These are phyloP conservation scores for Amiota mariae DNA, from an alignment of 2,888 invertebrate genomes.

Conservation along the genomic window DNA sequence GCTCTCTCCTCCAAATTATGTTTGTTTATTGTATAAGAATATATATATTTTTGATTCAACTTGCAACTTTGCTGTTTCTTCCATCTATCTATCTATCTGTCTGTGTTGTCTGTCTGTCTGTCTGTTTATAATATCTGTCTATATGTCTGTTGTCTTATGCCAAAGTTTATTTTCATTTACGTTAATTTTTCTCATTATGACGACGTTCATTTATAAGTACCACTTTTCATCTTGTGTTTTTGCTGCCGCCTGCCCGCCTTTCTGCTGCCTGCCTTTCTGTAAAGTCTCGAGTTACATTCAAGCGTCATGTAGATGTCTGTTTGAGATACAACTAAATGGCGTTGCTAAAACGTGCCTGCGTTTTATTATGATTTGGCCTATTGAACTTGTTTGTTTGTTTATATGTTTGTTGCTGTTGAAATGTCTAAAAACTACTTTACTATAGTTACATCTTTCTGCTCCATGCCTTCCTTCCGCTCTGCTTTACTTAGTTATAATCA, in stretches of 20 bases:
- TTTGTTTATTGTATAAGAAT: constrained; percentile 5
- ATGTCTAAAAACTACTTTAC: too few relatives aligned
- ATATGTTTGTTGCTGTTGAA: too few relatives aligned
- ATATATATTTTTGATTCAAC: neutral
- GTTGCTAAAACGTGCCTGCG: neutral
- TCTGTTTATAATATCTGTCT: too few relatives aligned
- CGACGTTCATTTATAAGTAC: too few relatives aligned
- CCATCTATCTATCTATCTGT: neutral
- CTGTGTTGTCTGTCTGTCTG: too few relatives aligned
- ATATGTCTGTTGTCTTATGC: constrained; percentile 6
- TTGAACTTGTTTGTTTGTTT: too few relatives aligned
- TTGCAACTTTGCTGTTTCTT: neutral
- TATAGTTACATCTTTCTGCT: too few relatives aligned
- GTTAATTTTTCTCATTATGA: constrained; percentile 65
- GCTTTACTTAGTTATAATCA: too few relatives aligned
- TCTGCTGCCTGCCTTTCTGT: neutral
- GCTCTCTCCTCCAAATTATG: too few relatives aligned
- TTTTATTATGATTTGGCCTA: neutral
- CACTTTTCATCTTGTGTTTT: constrained; percentile 19
- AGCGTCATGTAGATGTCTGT: constrained; percentile 20
- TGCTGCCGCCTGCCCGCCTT: neutral
- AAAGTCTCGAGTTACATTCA: neutral
- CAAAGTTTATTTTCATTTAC: constrained; percentile 67
- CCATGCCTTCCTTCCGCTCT: too few relatives aligned
- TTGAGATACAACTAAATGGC: neutral